Base-by-base conservation (phyloP, 2,113 vertebrate genomes). In the Archocentrus centrarchus region DNA sequence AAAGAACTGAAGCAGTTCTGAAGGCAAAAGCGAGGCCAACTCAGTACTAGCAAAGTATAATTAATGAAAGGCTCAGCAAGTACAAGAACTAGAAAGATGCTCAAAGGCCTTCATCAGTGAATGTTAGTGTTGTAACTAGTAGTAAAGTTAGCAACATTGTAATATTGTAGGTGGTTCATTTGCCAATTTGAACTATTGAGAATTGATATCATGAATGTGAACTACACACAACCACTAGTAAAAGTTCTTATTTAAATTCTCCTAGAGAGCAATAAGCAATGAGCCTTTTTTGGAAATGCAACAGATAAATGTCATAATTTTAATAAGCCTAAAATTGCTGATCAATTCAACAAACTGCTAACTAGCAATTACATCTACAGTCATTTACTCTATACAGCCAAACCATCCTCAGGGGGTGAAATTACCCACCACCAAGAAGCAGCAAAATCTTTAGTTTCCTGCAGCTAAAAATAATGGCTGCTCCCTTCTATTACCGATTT, bases 291-390 rank as follows among this genome's bases (percentile, higher is more conserved):
- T 20, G 17, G 17, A 55, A 55, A 20, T 44, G 41, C 41, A 55
- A 7, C 7, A 53, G 17, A 7, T 20, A 68, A 50, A 15, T 50
- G 41, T 70, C 22, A 70, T 50, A 27, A 68, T 68, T 68, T 68
- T 68, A 68, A 27, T 47, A 50, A 30, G 22, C 18, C 41, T 50
- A 70, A 70, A 50, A 30, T 7, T 70, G 41, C 64, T 70, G 24
- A 70, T 15, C 24, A 70, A 70, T 50, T 70, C 11, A n/a, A 70
- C 44, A 30, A 70, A 70, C 11, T 30, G 44, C 17, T 70, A 70
- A 20, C 0, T 53, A 53, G 66, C 44, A 70, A 53, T 53, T 53
- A 70, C 24, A 11, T 13, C 44, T 53, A 70, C 24, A 53, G 47
- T 30, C 22, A 50, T 50, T 70, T 44, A 70, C n/a, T 58, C n/a